Evolutionary conservation across 2,888 invertebrate genomes (phyloP).

Genomic region (Orchesellides sinensis): DNA sequence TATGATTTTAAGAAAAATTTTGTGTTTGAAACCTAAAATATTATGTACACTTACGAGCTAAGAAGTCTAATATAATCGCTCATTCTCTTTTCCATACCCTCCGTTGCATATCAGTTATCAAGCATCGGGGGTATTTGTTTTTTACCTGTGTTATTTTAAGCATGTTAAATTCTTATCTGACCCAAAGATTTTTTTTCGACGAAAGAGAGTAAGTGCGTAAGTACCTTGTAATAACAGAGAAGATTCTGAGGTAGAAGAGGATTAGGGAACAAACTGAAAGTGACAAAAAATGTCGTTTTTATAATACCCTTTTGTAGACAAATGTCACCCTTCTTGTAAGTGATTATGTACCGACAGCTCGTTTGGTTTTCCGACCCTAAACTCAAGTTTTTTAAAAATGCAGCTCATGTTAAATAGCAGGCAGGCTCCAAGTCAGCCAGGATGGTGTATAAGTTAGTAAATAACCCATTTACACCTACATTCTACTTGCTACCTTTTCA

Average conservation of each 20-base stretch:
- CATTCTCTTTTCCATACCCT: background rate
- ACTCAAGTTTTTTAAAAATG: conserved; percentile 1
- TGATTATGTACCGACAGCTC: conserved; percentile 66
- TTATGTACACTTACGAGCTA: background rate
- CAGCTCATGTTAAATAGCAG: background rate
- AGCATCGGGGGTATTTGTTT: conserved; percentile 2
- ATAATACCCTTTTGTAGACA: conserved; percentile 58
- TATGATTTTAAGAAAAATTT: no score
- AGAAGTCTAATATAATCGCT: background rate
- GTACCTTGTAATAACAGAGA: background rate
- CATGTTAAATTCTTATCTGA: conserved; percentile 6
- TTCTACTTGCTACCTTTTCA: conserved; percentile 48
- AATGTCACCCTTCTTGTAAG: conserved; percentile 65
- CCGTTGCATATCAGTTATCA: background rate
- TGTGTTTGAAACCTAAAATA: no score
- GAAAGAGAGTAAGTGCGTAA: background rate
- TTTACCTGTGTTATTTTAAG: conserved; percentile 12
- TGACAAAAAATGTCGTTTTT: conserved; percentile 62
- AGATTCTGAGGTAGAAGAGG: conserved; percentile 11
- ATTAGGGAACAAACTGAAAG: conserved; percentile 56
- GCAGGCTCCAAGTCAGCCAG: conserved; percentile 19
- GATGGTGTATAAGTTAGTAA: conserved; percentile 14
- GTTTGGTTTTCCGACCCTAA: conserved; percentile 40
- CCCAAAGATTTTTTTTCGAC: background rate
- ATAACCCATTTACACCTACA: conserved; percentile 57